Base-by-base conservation (phyloP, 1,140 invertebrate species). In the Neotoxoptera formosana region DNA sequence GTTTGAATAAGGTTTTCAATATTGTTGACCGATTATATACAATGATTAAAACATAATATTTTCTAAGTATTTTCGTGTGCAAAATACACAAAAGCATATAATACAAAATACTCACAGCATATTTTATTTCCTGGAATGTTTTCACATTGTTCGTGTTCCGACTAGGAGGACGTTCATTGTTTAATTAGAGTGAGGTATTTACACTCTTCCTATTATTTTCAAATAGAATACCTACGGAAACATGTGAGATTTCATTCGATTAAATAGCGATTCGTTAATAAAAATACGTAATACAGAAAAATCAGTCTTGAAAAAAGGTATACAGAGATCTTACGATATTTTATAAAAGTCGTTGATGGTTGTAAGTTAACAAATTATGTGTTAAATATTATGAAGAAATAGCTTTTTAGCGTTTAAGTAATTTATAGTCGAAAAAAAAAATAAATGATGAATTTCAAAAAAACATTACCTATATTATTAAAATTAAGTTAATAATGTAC, bases 181-280 rank as follows among this genome's bases (percentile, higher is more conserved):
- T 90, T 90, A 90, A 90, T 90, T 90, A 36, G 87, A 53, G 30
- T 51, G 6, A 88, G 34, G n/a, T 45, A 88, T n/a, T 88, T 88
- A 51, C 30, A 51, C 30, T 34, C 84, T 87, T 87, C 25, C 84
- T 47, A 47, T 86, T 86, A 25, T 86, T 45, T 45, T 86, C 36
- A 14, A 86, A 86, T 41, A 45, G 9, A 25, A 86, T 45, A 25
- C 4, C 36, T 2, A n/a, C 30, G 11, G 14, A 30, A 76, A 76
- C 14, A 76, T 76, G 30, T n/a, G n/a, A 76, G 60, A 45, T 25
- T 45, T 45, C 36, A 45, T 86, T 86, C 9, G 41, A 86, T 9
- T 41, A 30, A 86, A 47, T 47, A 86, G 41, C 83, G 11, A 86
- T 41, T 86, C 25, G 23, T 45, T 30, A 2, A 8, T 41, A 86